Conservation (phyloP, 2,888 invertebrate genomes). For the Lucinisca nassula region DNA sequence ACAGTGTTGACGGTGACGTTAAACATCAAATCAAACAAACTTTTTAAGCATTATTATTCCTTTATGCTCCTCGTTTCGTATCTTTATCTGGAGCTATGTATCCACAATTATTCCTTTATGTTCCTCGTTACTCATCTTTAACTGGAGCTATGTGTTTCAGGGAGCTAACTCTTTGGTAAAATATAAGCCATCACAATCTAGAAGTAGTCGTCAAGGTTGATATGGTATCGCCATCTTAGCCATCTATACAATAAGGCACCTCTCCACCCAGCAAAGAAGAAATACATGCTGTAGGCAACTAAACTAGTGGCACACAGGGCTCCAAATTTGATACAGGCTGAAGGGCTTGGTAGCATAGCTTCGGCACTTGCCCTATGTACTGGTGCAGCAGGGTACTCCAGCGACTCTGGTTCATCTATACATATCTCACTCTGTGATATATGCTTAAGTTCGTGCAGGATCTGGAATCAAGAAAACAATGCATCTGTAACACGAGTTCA, state of each 20-base stretch:
- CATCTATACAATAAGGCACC: constrained; percentile 52
- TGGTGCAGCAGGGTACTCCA: constrained; percentile 53
- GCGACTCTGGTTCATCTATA: constrained; percentile 79
- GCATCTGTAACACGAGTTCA: no score
- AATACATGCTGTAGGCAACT: constrained; percentile 34
- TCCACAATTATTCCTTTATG: no score
- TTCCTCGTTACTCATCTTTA: no score
- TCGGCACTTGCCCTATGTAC: constrained; percentile 43
- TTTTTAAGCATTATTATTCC: no score
- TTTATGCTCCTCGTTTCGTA: no score
- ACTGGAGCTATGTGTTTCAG: no score
- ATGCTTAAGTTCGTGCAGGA: constrained; percentile 75
- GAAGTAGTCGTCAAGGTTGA: constrained; percentile 44
- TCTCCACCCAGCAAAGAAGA: constrained; percentile 59
- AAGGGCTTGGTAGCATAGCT: constrained; percentile 55
- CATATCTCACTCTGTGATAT: constrained; percentile 79
- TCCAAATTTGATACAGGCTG: constrained; percentile 39
- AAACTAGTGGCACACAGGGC: constrained; percentile 29
- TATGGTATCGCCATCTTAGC: constrained; percentile 51
- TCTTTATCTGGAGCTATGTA: no score
- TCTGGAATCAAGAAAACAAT: constrained; percentile 58
- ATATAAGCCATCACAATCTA: no score
- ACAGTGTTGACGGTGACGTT: no score
- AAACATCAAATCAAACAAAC: no score
- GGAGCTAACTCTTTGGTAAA: no score